A percentile compares a stretch with the other conserved stretches of the same genome.
Evolutionary conservation across 2,113 vertebrate genomes (phyloP).

Genomic region (Morone saxatilis): DNA sequence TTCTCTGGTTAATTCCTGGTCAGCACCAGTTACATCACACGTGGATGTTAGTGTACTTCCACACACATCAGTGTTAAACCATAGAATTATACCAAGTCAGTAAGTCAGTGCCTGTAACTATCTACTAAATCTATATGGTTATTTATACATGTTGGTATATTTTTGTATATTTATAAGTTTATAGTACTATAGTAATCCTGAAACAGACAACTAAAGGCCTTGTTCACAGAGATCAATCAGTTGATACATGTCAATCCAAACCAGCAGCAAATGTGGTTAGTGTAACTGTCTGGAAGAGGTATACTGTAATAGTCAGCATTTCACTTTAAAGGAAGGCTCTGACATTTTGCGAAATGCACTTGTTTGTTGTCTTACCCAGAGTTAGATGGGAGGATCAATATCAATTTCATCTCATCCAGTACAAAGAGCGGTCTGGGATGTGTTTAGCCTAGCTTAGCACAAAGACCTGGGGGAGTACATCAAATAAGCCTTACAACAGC

Average conservation of each 20-base stretch:
- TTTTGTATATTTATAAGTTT: neutral
- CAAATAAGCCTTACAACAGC: neutral
- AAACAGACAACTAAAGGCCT: neutral
- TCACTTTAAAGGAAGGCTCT: slow-evolving; percentile 25
- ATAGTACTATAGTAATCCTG: neutral
- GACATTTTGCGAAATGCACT: slow-evolving; percentile 44
- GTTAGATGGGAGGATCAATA: slow-evolving; percentile 48
- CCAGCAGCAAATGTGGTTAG: slow-evolving; percentile 4
- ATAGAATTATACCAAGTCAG: neutral
- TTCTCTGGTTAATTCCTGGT: slow-evolving; percentile 11
- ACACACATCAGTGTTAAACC: neutral
- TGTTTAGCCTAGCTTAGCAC: slow-evolving; percentile 26
- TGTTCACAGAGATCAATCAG: neutral
- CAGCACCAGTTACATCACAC: neutral
- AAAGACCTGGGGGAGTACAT: slow-evolving; percentile 1
- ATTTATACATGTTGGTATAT: neutral
- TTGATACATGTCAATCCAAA: neutral
- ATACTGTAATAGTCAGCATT: slow-evolving; percentile 7
- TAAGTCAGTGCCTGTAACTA: neutral
- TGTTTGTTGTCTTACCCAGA: slow-evolving; percentile 15
- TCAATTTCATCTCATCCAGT: slow-evolving; percentile 47
- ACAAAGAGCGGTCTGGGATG: slow-evolving; percentile 16
- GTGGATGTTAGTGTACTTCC: neutral
- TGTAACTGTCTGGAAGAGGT: neutral
- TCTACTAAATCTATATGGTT: neutral